Percentiles rank a stretch among this genome's conserved stretches.
These are phyloP conservation scores for Pachydiplax longipennis DNA, from an alignment of 2,888 invertebrate species.

Conservation along the genomic window DNA sequence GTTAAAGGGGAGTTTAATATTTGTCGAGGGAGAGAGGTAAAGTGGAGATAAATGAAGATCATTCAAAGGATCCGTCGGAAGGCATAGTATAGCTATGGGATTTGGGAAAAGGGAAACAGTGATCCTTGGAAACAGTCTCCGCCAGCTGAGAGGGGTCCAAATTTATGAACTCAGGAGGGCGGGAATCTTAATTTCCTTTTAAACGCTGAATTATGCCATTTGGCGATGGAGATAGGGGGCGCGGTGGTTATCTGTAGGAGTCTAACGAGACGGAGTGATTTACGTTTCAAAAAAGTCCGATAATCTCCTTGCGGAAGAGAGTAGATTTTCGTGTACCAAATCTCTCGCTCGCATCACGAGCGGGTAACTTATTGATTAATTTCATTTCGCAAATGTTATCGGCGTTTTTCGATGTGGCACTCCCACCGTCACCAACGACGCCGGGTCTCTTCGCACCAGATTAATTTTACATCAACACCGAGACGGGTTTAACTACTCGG, in stretches of 20 bases:
- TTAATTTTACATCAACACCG: no score
- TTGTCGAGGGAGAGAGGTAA: neutral
- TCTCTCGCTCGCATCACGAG: neutral
- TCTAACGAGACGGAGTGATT: neutral
- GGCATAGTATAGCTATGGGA: neutral
- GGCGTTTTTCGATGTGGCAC: no score
- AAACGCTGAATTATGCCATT: constrained; percentile 4
- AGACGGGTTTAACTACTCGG: no score
- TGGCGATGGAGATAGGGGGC: neutral
- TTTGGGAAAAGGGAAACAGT: neutral
- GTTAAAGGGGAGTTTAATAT: no score
- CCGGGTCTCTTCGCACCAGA: no score
- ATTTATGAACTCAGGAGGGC: constrained; percentile 15
- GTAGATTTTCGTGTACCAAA: neutral
- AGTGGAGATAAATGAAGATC: neutral
- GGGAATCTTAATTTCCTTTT: constrained; percentile 39
- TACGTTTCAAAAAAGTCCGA: neutral
- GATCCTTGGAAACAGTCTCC: neutral
- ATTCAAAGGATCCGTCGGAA: neutral
- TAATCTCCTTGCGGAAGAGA: neutral
- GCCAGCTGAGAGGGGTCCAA: neutral
- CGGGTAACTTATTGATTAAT: neutral
- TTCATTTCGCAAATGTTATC: neutral
- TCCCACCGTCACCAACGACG: no score
- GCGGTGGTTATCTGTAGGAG: neutral